Base-by-base conservation (phyloP, 2,797 vertebrate species). In the Benthosema pterotum region DNA sequence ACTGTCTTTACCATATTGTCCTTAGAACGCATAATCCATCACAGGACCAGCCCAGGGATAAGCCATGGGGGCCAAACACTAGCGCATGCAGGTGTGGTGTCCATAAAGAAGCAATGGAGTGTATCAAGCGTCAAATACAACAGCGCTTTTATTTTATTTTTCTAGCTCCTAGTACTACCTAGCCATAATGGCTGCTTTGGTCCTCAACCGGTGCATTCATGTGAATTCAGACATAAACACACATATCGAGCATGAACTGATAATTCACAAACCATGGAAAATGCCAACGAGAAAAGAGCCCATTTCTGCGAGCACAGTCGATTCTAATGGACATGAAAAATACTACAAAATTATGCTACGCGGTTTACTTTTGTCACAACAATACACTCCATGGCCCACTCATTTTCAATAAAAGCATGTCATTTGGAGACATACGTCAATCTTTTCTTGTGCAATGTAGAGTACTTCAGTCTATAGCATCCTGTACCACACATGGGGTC, bases 371-470 rank as follows among this genome's bases (percentile, higher is more conserved):
- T 75, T 83, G 67, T 79, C 61, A 63, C 76, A 49, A 52, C 25
- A 77, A 79, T 83, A 84, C 76, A 9, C 32, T 32, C 32, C 2
- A 38, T 38, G 54, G 45, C 52, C 65, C 65, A 75, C 82, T 88
- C 62, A 77, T 80, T 85, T 59, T 79, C 57, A 84, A 80, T 87
- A 84, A 87, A 87, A 84, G 86, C 75, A 67, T 87, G 82, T 77
- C 79, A 88, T 90, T 89, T 89, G 60, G 67, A 68, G 65, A 83
- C 65, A 63, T 52, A 69, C 75, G 74, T 69, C 86, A 85, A 83
- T 86, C 83, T 77, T 78, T 83, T 74, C 78, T 47, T 57, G 57
- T 49, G 72, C 75, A 62, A 60, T 77, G 82, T 65, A 84, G 63
- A 75, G 85, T 85, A 79, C 82, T 90, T 88, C 83, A 80, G 84